Conservation (phyloP, 2,113 vertebrate species). For the Axis porcinus region DNA sequence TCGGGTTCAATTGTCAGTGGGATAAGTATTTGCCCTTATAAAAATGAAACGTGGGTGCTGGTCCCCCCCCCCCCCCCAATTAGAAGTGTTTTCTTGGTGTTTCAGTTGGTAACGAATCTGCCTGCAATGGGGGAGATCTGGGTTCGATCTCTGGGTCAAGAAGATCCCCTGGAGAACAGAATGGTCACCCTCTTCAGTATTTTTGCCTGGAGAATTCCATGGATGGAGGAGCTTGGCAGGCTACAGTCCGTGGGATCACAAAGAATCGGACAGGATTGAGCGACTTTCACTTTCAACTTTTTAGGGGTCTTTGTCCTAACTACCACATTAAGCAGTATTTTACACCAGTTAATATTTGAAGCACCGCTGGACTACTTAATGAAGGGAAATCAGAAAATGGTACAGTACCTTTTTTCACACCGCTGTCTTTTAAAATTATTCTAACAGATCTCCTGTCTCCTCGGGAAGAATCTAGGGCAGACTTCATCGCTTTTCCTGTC, state of each 20-base stretch:
- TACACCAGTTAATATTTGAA: background rate
- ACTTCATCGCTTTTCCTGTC: constrained; percentile 35
- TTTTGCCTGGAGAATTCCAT: background rate
- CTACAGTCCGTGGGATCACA: background rate
- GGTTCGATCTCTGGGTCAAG: background rate
- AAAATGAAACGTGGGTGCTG: background rate
- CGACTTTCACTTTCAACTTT: background rate
- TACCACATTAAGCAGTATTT: background rate
- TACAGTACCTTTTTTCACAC: background rate
- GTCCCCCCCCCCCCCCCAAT: background rate
- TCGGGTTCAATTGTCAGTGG: background rate
- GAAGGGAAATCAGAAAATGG: background rate
- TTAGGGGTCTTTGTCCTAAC: background rate
- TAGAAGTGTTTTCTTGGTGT: background rate
- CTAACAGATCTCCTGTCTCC: background rate
- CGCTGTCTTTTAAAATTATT: constrained; percentile 26
- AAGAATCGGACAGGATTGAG: background rate
- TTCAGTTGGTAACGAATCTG: background rate
- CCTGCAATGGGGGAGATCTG: background rate
- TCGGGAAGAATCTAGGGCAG: constrained; percentile 48
- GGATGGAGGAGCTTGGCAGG: background rate
- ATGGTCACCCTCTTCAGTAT: background rate
- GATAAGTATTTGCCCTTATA: background rate
- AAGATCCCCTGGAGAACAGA: background rate
- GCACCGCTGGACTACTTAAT: background rate